Conservation (phyloP, 2,888 invertebrate genomes). For the Hyposoter didymator region DNA sequence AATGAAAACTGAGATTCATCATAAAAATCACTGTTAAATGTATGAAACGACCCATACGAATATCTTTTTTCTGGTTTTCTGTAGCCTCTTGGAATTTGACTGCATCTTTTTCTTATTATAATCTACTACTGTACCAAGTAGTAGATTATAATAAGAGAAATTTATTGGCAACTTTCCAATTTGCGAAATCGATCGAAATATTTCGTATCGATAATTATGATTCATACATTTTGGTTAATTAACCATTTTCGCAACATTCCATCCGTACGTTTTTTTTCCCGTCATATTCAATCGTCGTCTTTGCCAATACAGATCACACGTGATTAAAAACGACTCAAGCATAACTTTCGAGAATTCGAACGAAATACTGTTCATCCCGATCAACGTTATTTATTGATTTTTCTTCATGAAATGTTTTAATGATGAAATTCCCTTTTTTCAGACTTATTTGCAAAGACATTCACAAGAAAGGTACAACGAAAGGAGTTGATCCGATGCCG, state of each 20-base stretch:
- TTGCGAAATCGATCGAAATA: not conserved
- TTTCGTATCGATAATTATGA: not conserved
- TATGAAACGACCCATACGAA: too few relatives aligned
- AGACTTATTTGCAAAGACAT: slow-evolving; percentile 90
- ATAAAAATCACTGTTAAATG: too few relatives aligned
- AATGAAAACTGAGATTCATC: too few relatives aligned
- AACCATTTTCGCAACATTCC: not conserved
- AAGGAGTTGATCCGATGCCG: slow-evolving; percentile 88
- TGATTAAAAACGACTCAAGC: not conserved
- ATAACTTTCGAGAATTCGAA: not conserved
- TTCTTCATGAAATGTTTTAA: slow-evolving; percentile 13
- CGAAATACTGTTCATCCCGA: not conserved
- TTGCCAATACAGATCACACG: too few relatives aligned
- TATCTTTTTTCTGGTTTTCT: too few relatives aligned
- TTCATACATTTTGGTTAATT: not conserved
- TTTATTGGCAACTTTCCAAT: not conserved
- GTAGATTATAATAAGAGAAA: too few relatives aligned
- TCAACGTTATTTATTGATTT: slow-evolving; percentile 13
- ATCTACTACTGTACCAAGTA: too few relatives aligned
- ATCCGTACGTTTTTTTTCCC: too few relatives aligned
- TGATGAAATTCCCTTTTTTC: slow-evolving; percentile 64
- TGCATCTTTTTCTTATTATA: too few relatives aligned
- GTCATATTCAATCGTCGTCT: too few relatives aligned
- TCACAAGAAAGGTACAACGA: slow-evolving; percentile 88
- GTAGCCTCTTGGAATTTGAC: too few relatives aligned